phyloP scores from a whole-genome alignment of 2,113 vertebrate species.

The Murina feae region DNA sequence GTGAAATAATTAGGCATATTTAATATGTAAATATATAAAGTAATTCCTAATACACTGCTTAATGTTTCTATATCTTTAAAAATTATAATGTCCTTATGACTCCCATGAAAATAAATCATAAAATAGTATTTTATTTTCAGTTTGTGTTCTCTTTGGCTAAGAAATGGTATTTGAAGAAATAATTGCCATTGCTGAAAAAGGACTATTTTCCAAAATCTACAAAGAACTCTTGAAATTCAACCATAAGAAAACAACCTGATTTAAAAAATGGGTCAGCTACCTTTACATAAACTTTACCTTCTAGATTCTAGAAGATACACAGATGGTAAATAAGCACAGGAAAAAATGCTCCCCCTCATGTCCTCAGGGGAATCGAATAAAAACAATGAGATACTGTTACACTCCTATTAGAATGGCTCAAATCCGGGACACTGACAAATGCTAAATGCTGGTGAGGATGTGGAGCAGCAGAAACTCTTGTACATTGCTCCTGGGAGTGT shows the following conservation, averaged over 20 bases:
- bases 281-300: background rate
- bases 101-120: background rate
- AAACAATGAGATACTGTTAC: background rate
- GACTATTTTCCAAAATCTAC: background rate
- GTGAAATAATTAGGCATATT: background rate
- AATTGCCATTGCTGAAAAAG: background rate
- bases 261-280: background rate
- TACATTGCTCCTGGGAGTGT: background rate
- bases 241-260: background rate
- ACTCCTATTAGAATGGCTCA: background rate
- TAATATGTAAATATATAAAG: background rate
- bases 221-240: background rate
- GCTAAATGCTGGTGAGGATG: background rate
- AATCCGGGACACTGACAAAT: background rate
- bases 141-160: background rate
- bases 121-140: background rate
- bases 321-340: background rate
- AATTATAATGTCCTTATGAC: background rate
- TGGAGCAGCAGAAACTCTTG: background rate
- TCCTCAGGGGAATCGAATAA: background rate
- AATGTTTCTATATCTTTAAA: background rate
- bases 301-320: background rate
- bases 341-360: background rate
- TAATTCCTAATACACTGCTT: background rate
- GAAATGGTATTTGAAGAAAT: background rate